These are phyloP conservation scores for Saiga tatarica DNA, from an alignment of 2,113 vertebrate species.

Conservation along the genomic window DNA sequence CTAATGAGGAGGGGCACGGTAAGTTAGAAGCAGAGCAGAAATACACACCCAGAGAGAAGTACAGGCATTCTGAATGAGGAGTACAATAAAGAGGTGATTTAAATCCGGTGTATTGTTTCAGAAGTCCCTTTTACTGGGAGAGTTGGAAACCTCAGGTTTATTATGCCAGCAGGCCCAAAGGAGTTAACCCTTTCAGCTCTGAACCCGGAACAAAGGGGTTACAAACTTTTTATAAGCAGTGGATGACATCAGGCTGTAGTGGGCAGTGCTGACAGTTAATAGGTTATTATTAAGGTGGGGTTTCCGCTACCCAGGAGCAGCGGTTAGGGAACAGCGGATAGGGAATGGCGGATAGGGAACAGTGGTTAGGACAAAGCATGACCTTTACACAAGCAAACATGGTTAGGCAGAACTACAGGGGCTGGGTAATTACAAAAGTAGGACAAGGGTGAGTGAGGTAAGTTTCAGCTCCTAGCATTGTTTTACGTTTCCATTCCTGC, in stretches of 20 bases:
- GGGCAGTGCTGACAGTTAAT: neutral
- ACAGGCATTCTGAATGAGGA: neutral
- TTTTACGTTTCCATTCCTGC: neutral
- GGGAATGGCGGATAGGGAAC: neutral
- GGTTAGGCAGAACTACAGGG: neutral
- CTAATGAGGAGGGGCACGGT: fast-evolving
- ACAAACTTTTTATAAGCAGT: neutral
- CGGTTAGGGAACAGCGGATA: neutral
- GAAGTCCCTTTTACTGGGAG: neutral
- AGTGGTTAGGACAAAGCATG: neutral
- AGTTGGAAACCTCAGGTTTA: neutral
- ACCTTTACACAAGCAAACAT: neutral
- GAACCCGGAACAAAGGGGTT: neutral
- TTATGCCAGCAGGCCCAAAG: neutral
- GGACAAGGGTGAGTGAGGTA: neutral
- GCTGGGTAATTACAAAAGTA: neutral
- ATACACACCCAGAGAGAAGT: neutral
- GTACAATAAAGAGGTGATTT: neutral
- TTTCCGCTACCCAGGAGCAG: neutral
- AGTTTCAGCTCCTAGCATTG: neutral
- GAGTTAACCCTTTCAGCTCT: neutral
- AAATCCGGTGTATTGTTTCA: neutral
- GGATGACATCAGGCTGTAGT: neutral
- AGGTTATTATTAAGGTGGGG: neutral
- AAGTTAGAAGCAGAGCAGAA: neutral